phyloP scores from a whole-genome alignment of 2,888 invertebrate genomes.

The Candidula unifasciata region DNA sequence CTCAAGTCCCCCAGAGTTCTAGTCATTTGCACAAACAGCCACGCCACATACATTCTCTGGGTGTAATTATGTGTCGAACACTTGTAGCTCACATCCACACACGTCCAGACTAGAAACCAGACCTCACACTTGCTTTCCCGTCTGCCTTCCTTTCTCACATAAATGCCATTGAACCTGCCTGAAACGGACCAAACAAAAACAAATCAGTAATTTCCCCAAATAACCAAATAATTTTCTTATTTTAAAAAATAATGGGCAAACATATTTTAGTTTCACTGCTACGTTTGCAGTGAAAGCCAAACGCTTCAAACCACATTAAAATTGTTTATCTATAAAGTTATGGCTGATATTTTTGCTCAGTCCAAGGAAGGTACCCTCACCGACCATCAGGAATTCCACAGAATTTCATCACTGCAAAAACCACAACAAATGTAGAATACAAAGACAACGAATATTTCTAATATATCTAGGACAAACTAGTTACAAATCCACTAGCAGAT shows the following conservation, averaged over 20 bases:
- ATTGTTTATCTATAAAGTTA: too few relatives aligned
- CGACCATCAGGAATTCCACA: slow-evolving; percentile 13
- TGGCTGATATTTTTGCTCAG: slow-evolving; percentile 44
- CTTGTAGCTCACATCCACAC: slow-evolving; percentile 15
- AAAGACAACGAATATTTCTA: too few relatives aligned
- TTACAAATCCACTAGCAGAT: too few relatives aligned
- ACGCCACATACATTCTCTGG: slow-evolving; percentile 19
- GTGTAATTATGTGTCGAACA: slow-evolving; percentile 27
- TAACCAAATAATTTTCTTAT: too few relatives aligned
- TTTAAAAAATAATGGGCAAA: too few relatives aligned
- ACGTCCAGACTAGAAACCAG: slow-evolving; percentile 52
- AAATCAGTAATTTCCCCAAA: not conserved
- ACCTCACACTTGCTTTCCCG: slow-evolving; percentile 51
- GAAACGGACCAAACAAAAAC: slow-evolving; percentile 1
- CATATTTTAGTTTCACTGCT: too few relatives aligned
- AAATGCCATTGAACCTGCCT: slow-evolving; percentile 53
- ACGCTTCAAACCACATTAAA: too few relatives aligned
- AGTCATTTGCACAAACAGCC: slow-evolving; percentile 41
- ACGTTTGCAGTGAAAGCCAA: too few relatives aligned
- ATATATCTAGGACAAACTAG: too few relatives aligned
- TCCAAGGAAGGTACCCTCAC: slow-evolving; percentile 47
- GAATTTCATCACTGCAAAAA: slow-evolving; percentile 38
- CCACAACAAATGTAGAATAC: too few relatives aligned
- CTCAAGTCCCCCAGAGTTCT: slow-evolving; percentile 42
- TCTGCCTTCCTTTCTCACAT: slow-evolving; percentile 52